A percentile compares a stretch with the other conserved stretches of the same genome.
These are phyloP conservation scores for Pyrocephalus nanus DNA, from an alignment of 2,797 vertebrate species.

Conservation along the genomic window DNA sequence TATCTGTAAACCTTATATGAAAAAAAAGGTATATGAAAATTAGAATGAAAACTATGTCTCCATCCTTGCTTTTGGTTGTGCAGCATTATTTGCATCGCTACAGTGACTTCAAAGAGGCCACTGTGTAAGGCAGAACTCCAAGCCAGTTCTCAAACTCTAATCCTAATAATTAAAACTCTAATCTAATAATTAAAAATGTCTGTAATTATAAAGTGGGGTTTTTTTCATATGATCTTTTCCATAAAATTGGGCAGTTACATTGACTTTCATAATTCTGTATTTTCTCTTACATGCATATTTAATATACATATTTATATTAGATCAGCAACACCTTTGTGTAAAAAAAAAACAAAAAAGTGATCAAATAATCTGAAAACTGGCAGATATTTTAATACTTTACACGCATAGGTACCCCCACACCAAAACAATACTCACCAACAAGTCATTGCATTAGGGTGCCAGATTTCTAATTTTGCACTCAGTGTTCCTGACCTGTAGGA, in stretches of 20 bases:
- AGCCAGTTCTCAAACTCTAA: neutral
- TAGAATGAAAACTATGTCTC: neutral
- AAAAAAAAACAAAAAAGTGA: neutral
- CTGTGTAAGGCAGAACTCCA: accelerated
- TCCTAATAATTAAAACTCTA: too few relatives aligned
- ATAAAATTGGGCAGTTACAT: neutral
- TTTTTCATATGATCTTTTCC: neutral
- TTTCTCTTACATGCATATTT: neutral
- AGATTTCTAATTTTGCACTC: neutral
- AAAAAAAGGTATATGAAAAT: neutral
- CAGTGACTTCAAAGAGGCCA: neutral
- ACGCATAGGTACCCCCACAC: accelerated
- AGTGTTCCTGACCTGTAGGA: accelerated
- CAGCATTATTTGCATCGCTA: accelerated
- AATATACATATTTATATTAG: neutral
- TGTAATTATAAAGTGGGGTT: accelerated
- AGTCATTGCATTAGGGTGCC: neutral
- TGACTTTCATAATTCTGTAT: neutral
- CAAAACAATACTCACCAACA: neutral
- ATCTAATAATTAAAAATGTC: neutral
- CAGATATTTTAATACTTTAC: neutral
- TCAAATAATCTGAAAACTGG: neutral
- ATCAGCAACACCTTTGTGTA: neutral
- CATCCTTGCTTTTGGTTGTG: neutral
- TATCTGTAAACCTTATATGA: neutral